A percentile compares a stretch with the other conserved stretches of the same genome.
Conservation (phyloP, 2,888 invertebrate genomes). For the Junonia oenone region DNA sequence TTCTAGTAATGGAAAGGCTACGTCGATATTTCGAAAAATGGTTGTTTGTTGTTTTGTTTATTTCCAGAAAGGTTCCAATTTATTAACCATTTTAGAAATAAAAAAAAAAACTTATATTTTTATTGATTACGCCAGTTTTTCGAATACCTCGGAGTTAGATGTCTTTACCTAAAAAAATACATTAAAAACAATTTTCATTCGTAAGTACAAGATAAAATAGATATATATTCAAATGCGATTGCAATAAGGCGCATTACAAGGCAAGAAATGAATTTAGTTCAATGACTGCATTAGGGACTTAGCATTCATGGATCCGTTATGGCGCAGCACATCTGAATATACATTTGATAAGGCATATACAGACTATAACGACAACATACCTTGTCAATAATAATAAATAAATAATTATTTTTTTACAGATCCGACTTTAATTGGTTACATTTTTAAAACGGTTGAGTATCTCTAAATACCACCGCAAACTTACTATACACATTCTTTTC, state of each 20-base stretch:
- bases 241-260: background rate
- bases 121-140: too few species aligned
- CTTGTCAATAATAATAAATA: too few species aligned
- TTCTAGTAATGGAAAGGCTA: too few species aligned
- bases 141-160: too few species aligned
- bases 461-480: too few species aligned
- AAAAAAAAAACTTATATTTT: background rate
- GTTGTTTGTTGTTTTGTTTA: background rate
- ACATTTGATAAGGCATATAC: slow-evolving; percentile 10
- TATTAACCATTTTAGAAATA: background rate
- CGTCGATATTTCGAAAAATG: too few species aligned
- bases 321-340: slow-evolving; percentile 8
- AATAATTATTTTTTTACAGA: too few species aligned
- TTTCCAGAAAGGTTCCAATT: background rate
- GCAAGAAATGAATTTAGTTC: slow-evolving; percentile 25
- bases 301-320: slow-evolving; percentile 30
- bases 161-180: too few species aligned
- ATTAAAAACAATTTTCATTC: background rate
- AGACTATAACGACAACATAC: too few species aligned
- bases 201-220: background rate
- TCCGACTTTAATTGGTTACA: too few species aligned
- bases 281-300: slow-evolving; percentile 30
- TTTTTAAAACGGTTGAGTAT: too few species aligned
- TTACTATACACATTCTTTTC: too few species aligned
- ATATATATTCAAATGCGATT: background rate